phyloP scores from a whole-genome alignment of 53 echinoderm and acorn worm species.

The Actinopyga echinites region DNA sequence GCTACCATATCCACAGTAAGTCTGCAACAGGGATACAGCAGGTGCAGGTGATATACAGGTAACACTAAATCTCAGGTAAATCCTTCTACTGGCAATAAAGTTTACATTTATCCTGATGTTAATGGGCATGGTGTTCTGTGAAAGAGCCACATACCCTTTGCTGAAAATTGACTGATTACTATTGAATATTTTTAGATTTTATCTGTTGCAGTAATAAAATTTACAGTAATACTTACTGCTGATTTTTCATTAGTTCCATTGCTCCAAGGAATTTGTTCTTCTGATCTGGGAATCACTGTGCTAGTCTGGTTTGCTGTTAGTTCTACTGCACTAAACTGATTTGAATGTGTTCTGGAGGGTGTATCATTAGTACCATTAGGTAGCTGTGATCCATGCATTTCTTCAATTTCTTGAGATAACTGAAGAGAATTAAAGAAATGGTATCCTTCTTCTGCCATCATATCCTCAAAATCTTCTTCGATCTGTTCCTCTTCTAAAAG shows the following conservation, averaged over 20 bases:
- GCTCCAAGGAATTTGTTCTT: slow-evolving; percentile 9
- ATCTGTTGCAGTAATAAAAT: neutral
- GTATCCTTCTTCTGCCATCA: slow-evolving; percentile 17
- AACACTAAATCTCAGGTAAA: too few relatives aligned
- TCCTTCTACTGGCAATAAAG: too few relatives aligned
- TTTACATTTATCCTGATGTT: too few relatives aligned
- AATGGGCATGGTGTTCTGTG: too few relatives aligned
- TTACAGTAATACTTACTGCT: neutral
- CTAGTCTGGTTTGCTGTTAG: too few relatives aligned
- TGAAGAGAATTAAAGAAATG: slow-evolving; percentile 38
- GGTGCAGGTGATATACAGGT: too few relatives aligned
- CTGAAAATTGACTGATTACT: neutral
- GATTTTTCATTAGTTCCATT: slow-evolving; percentile 24
- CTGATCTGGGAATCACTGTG: slow-evolving; percentile 13
- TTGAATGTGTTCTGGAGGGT: slow-evolving; percentile 7
- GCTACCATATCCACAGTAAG: too few relatives aligned
- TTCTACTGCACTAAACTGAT: neutral
- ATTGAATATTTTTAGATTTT: neutral
- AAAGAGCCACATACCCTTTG: too few relatives aligned
- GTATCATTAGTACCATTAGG: neutral
- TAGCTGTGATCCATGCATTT: neutral
- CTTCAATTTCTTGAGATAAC: slow-evolving; percentile 7
- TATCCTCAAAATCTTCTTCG: slow-evolving; percentile 30
- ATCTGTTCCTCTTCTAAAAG: slow-evolving; percentile 20
- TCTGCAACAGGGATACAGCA: too few relatives aligned